A percentile compares a stretch with the other conserved stretches of the same genome.
Conservation (phyloP, 2,113 vertebrate genomes). For the Nycticorax nycticorax region DNA sequence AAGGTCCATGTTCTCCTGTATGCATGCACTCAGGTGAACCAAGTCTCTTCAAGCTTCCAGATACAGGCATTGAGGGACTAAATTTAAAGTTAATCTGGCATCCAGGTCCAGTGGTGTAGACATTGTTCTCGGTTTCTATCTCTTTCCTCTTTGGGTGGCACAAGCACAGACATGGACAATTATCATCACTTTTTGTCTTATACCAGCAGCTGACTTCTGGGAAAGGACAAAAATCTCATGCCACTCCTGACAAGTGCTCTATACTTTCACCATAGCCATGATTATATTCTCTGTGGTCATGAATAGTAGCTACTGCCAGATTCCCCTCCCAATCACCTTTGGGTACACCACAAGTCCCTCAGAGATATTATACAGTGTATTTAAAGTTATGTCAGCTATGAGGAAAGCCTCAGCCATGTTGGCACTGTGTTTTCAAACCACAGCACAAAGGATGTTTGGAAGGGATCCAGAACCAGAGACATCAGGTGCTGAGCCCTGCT, state of each 20-base stretch:
- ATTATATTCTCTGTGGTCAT: conserved; percentile 15
- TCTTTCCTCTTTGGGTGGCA: not conserved
- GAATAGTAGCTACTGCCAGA: not conserved
- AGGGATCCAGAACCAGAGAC: not conserved
- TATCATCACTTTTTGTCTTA: not conserved
- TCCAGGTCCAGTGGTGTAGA: not conserved
- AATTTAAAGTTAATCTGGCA: not conserved
- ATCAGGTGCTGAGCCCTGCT: not conserved
- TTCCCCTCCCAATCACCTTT: not conserved
- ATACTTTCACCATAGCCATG: not conserved
- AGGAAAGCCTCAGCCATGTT: not conserved
- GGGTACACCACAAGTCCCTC: not conserved
- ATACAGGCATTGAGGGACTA: not conserved
- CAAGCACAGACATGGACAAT: not conserved
- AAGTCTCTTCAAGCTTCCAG: not conserved
- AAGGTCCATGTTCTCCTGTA: not conserved
- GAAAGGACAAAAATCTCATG: not conserved
- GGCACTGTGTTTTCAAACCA: not conserved
- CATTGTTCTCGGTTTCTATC: not conserved
- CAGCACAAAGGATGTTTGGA: not conserved
- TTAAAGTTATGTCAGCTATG: conserved; percentile 3
- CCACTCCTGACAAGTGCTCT: not conserved
- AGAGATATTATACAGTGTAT: not conserved
- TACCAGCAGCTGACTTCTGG: not conserved
- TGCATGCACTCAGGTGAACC: not conserved